Conservation (phyloP, 2,113 vertebrate genomes). For the Nannobrachium achirus region DNA sequence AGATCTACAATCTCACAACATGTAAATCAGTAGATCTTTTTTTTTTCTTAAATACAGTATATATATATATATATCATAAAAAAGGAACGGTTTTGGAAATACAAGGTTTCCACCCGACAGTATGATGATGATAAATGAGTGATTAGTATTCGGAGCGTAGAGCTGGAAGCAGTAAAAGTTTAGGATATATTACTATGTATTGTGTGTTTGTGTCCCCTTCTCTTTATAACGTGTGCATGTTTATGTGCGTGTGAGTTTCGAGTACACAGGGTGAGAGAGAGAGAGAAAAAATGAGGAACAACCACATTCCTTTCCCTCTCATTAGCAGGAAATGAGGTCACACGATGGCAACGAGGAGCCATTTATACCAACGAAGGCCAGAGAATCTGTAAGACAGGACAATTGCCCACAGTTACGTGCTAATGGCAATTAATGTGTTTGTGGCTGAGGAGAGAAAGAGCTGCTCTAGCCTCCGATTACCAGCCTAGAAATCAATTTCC, state of each 20-base stretch:
- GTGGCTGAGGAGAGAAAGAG: background rate
- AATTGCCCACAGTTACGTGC: background rate
- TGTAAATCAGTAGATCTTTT: too few relatives aligned
- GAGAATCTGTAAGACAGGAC: constrained; percentile 4
- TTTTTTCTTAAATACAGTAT: too few relatives aligned
- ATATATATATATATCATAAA: too few relatives aligned
- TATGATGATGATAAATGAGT: background rate
- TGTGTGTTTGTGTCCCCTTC: background rate
- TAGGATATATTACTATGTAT: constrained; percentile 34
- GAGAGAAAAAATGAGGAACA: constrained; percentile 33
- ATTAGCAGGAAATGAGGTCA: constrained; percentile 63
- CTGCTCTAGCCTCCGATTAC: background rate
- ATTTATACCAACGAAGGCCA: constrained; percentile 9
- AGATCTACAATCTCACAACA: too few relatives aligned
- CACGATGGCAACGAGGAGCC: constrained; percentile 43
- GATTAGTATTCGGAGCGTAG: constrained; percentile 21
- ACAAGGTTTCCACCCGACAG: too few relatives aligned
- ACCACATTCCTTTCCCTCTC: constrained; percentile 34
- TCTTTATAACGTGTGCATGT: constrained; percentile 9
- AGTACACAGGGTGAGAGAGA: background rate
- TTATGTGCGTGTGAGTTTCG: constrained; percentile 19
- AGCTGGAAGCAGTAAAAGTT: constrained; percentile 49
- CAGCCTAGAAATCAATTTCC: background rate
- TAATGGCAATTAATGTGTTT: background rate
- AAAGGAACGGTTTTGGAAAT: too few relatives aligned